These are phyloP conservation scores for Rhinoraja longicauda DNA, from an alignment of 2,797 vertebrate genomes.

Conservation along the genomic window DNA sequence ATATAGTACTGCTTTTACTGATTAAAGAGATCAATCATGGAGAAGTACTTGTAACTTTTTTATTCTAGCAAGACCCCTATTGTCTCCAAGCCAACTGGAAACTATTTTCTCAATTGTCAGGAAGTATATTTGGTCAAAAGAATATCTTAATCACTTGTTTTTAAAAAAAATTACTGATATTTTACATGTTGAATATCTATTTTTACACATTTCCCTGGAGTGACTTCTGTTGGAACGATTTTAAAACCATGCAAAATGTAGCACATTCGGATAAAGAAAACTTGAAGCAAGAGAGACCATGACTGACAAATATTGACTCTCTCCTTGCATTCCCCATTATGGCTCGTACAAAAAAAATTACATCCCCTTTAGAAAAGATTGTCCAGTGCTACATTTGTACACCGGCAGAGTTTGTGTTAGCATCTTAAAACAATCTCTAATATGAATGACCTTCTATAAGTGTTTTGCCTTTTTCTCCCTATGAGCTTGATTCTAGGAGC, in stretches of 20 bases:
- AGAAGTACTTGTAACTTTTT: neutral
- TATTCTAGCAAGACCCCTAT: neutral
- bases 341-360: constrained; percentile 12
- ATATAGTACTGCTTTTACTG: too few relatives aligned
- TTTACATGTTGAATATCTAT: neutral
- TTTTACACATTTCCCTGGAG: constrained; percentile 5
- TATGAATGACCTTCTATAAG: neutral
- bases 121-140: constrained; percentile 16
- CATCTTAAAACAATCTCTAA: neutral
- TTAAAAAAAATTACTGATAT: neutral
- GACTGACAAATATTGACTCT: neutral
- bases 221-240: neutral
- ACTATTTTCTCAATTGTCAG: neutral
- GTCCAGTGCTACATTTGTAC: neutral
- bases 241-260: neutral
- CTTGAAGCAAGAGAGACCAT: constrained; percentile 28
- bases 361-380: neutral
- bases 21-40: neutral
- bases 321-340: constrained; percentile 1
- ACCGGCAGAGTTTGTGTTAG: neutral
- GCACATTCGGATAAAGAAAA: constrained; percentile 20
- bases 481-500: neutral
- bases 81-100: neutral
- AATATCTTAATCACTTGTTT: constrained; percentile 1
- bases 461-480: neutral